phyloP scores from a whole-genome alignment of 2,888 invertebrate genomes.

The Acrocyrtus sp. region DNA sequence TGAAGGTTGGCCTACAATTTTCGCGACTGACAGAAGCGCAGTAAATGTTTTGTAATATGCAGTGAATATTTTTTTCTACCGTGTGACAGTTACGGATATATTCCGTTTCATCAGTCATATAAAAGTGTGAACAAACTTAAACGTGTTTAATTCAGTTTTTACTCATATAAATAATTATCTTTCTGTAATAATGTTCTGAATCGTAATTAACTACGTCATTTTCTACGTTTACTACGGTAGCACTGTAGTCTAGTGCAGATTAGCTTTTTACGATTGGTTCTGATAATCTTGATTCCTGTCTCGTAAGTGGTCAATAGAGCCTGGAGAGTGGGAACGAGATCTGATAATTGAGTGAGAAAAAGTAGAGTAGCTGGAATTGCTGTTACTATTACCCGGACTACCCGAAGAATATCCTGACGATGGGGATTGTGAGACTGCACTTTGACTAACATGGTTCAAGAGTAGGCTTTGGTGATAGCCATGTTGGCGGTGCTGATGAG shows the following conservation, averaged over 20 bases:
- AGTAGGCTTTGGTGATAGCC: slow-evolving; percentile 36
- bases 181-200: too few relatives aligned
- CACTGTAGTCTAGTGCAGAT: too few relatives aligned
- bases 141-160: too few relatives aligned
- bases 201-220: too few relatives aligned
- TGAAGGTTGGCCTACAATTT: too few relatives aligned
- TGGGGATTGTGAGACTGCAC: slow-evolving; percentile 11
- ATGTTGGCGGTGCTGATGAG: slow-evolving; percentile 22
- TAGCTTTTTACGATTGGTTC: slow-evolving; percentile 7
- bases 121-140: too few relatives aligned
- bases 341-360: slow-evolving; percentile 45
- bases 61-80: slow-evolving; percentile 8
- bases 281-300: slow-evolving; percentile 39
- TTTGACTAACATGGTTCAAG: slow-evolving; percentile 32
- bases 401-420: slow-evolving; percentile 17
- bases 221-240: too few relatives aligned
- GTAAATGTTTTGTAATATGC: too few relatives aligned
- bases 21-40: too few relatives aligned
- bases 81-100: too few relatives aligned
- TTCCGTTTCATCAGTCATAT: too few relatives aligned
- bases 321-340: slow-evolving; percentile 44
- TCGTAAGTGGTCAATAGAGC: slow-evolving; percentile 19
- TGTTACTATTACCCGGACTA: not conserved
- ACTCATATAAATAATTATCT: too few relatives aligned
- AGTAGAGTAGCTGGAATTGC: slow-evolving; percentile 19